phyloP scores from a whole-genome alignment of 2,113 vertebrate species.

The Chaenocephalus aceratus region DNA sequence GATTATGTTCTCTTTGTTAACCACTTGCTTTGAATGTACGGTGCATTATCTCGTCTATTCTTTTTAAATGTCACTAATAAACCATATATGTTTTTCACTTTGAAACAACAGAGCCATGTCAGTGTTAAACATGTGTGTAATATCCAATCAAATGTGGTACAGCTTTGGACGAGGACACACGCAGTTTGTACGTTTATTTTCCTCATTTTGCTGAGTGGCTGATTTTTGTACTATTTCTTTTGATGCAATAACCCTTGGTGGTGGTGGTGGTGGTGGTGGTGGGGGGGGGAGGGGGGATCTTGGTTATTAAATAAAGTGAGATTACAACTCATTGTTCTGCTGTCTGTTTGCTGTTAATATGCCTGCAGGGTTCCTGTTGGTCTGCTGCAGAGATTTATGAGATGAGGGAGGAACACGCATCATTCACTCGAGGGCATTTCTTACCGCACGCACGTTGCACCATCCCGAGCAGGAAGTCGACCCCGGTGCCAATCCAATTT shows the following conservation, averaged over 20 bases:
- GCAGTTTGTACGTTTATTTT: background rate
- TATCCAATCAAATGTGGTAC: slow-evolving; percentile 6
- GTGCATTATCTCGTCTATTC: slow-evolving; percentile 26
- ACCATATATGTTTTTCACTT: background rate
- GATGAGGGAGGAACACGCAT: background rate
- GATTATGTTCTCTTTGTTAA: slow-evolving; percentile 42
- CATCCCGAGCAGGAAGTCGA: background rate
- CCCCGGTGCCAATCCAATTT: slow-evolving; percentile 33
- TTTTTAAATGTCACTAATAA: slow-evolving; percentile 4
- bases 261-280: background rate
- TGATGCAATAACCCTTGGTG: slow-evolving; percentile 52
- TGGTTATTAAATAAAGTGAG: slow-evolving; percentile 69
- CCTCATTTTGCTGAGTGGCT: slow-evolving; percentile 17
- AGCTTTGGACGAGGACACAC: slow-evolving; percentile 7
- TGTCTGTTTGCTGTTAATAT: background rate
- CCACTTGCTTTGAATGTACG: slow-evolving; percentile 37
- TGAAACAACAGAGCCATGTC: slow-evolving; percentile 1
- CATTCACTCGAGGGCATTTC: too few species aligned
- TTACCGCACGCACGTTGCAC: background rate
- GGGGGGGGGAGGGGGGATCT: slow-evolving; percentile 2
- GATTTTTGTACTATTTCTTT: slow-evolving; percentile 49
- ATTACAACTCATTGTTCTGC: slow-evolving; percentile 13
- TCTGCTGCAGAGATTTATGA: background rate
- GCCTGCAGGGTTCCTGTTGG: background rate
- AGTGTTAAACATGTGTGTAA: slow-evolving; percentile 38